A percentile compares a stretch with the other conserved stretches of the same genome.
phyloP scores from a whole-genome alignment of 2,888 invertebrate species.

The Lasioglossum calceatum region DNA sequence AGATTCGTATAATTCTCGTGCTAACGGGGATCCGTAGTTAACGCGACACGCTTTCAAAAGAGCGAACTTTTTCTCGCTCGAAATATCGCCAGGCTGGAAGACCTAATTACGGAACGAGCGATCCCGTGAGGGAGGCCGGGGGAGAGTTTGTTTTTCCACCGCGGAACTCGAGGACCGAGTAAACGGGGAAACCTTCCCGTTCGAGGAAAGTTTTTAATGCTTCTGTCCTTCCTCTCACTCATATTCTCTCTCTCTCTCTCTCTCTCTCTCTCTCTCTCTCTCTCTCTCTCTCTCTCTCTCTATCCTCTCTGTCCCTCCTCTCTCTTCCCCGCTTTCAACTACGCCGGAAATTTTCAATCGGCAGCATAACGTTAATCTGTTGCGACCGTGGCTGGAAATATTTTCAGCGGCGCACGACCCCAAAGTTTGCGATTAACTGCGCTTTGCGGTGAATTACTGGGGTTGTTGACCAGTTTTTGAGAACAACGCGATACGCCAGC shows the following conservation, averaged over 20 bases:
- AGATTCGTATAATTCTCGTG: slow-evolving; percentile 38
- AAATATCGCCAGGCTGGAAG: slow-evolving; percentile 27
- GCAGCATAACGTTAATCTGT: neutral
- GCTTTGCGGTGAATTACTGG: slow-evolving; percentile 6
- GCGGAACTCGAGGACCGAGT: slow-evolving; percentile 15
- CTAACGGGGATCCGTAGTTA: slow-evolving; percentile 41
- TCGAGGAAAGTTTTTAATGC: slow-evolving; percentile 18
- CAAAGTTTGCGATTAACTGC: neutral
- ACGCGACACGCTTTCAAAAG: slow-evolving; percentile 40
- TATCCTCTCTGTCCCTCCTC: too few relatives aligned
- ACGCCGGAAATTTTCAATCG: slow-evolving; percentile 4
- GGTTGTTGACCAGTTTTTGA: neutral
- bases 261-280: neutral
- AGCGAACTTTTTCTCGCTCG: slow-evolving; percentile 27
- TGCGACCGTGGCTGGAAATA: neutral
- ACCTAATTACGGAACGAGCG: slow-evolving; percentile 48
- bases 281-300: neutral
- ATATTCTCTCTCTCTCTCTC: neutral
- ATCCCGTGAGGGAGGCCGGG: neutral
- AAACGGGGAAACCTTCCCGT: slow-evolving; percentile 21
- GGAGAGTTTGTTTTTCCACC: slow-evolving; percentile 26
- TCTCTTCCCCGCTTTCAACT: neutral
- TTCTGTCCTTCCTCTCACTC: neutral
- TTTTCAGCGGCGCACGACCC: neutral
- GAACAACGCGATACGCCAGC: neutral